Evolutionary conservation across 2,113 vertebrate genomes (phyloP).

Genomic region (Ochotona princeps): DNA sequence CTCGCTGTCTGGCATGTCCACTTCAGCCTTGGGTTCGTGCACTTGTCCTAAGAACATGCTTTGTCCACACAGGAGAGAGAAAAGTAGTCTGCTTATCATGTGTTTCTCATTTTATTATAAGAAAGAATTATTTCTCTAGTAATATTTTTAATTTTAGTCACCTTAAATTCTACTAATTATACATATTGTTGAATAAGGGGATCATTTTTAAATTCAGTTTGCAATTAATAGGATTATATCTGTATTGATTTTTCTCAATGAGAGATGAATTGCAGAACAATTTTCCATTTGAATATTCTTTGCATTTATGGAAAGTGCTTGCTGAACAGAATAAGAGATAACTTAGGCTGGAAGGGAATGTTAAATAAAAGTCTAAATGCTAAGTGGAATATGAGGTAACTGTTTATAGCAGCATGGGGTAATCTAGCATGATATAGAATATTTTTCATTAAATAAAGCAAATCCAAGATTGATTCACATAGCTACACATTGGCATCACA

Average conservation of each 20-base stretch:
- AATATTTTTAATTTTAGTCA: not conserved
- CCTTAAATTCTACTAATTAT: not conserved
- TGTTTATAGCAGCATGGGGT: too few relatives aligned
- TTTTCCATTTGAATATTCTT: not conserved
- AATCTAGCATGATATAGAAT: too few relatives aligned
- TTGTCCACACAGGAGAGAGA: not conserved
- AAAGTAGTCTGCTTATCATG: not conserved
- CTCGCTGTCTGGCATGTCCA: not conserved
- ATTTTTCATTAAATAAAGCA: not conserved
- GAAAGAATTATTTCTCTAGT: not conserved
- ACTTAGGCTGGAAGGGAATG: not conserved
- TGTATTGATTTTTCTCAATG: not conserved
- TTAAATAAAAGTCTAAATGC: too few relatives aligned
- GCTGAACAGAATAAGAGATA: not conserved
- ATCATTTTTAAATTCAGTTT: not conserved
- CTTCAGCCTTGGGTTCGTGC: not conserved
- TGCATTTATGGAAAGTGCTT: not conserved
- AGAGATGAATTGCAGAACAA: not conserved
- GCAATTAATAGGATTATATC: not conserved
- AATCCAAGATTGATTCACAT: not conserved
- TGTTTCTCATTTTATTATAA: not conserved
- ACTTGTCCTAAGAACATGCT: not conserved
- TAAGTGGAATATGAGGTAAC: too few relatives aligned
- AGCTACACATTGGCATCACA: not conserved
- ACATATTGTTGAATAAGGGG: not conserved